phyloP scores from a whole-genome alignment of 2,888 invertebrate species.

The Apamea monoglypha region DNA sequence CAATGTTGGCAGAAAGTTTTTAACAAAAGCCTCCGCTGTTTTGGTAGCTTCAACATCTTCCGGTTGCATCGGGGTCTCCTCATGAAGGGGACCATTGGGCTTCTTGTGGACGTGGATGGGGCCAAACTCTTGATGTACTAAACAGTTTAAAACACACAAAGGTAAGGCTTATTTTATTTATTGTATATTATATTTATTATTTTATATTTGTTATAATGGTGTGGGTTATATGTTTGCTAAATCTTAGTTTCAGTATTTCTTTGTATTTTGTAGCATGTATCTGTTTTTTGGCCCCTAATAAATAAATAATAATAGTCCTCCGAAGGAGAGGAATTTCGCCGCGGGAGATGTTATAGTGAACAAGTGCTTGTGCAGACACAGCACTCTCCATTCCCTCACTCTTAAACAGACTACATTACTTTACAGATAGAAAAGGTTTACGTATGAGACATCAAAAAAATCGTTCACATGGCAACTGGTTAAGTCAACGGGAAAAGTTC shows the following conservation, averaged over 20 bases:
- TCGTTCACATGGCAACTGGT: not conserved
- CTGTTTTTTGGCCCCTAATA: too few relatives aligned
- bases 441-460: not conserved
- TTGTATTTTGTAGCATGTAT: too few relatives aligned
- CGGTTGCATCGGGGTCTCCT: not conserved
- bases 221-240: too few relatives aligned
- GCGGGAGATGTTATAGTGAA: too few relatives aligned
- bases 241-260: too few relatives aligned
- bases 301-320: too few relatives aligned
- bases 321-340: too few relatives aligned
- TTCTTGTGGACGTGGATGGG: slow-evolving; percentile 29
- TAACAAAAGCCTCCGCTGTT: not conserved
- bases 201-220: too few relatives aligned
- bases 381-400: too few relatives aligned
- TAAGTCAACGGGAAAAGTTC: not conserved
- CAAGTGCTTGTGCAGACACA: too few relatives aligned
- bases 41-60: slow-evolving; percentile 22
- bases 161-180: not conserved
- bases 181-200: too few relatives aligned
- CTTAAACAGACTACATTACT: not conserved
- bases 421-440: not conserved
- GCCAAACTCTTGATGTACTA: slow-evolving; percentile 29
- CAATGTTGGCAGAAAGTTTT: not conserved
- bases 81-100: not conserved
- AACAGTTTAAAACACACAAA: not conserved